phyloP scores from a whole-genome alignment of 1,140 invertebrate species.

The Phortica variegata region DNA sequence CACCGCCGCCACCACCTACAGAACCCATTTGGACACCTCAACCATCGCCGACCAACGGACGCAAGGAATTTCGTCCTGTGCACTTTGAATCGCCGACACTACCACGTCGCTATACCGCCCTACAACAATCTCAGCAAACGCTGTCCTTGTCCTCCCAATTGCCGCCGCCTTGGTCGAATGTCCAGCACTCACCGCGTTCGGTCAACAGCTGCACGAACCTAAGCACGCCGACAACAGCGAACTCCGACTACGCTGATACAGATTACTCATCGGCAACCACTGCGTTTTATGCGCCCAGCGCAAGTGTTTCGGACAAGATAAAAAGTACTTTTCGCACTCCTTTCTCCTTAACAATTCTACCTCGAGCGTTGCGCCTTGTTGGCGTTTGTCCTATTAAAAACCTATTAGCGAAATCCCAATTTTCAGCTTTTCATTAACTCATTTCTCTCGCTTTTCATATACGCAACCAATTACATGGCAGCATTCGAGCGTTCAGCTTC shows the following conservation, averaged over 20 bases:
- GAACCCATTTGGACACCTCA: constrained; percentile 69
- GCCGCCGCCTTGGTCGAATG: constrained; percentile 6
- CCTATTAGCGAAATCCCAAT: too few relatives aligned
- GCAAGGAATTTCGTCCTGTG: constrained; percentile 72
- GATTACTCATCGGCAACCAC: constrained; percentile 46
- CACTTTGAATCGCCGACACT: constrained; percentile 73
- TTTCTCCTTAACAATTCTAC: constrained; percentile 1
- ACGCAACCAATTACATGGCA: constrained; percentile 5
- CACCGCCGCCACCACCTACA: constrained; percentile 62
- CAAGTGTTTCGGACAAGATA: constrained; percentile 51
- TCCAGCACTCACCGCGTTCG: constrained; percentile 26
- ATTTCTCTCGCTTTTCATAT: constrained; percentile 20
- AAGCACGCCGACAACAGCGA: constrained; percentile 22
- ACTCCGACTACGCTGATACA: constrained; percentile 55
- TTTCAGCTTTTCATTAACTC: too few relatives aligned
- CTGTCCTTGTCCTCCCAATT: constrained; percentile 41
- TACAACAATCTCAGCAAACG: constrained; percentile 29
- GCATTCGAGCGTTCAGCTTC: constrained; percentile 51
- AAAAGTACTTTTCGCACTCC: constrained; percentile 34
- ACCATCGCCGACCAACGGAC: constrained; percentile 61
- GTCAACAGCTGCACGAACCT: constrained; percentile 23
- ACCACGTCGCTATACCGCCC: constrained; percentile 57
- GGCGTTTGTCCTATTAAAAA: too few relatives aligned
- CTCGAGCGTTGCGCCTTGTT: constrained; percentile 13
- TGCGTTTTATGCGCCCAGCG: constrained; percentile 29